Percentiles rank a stretch among this genome's conserved stretches.
These are phyloP conservation scores for Athene noctua DNA, from an alignment of 2,113 vertebrate genomes.

Conservation along the genomic window DNA sequence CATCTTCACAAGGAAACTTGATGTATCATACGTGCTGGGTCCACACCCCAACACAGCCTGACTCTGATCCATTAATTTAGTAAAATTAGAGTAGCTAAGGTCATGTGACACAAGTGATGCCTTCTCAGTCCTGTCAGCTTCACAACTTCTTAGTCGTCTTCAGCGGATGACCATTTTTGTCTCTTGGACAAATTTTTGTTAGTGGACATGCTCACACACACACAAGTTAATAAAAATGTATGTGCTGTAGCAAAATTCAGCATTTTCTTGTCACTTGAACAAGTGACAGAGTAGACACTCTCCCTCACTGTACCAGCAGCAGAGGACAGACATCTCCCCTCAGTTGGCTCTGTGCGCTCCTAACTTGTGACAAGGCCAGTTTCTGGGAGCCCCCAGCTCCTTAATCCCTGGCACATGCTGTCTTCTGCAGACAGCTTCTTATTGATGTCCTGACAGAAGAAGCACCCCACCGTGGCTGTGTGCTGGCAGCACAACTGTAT, in stretches of 20 bases:
- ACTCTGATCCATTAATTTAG: not conserved
- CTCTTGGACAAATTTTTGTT: not conserved
- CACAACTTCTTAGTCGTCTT: not conserved
- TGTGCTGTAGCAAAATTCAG: not conserved
- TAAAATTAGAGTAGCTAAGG: not conserved
- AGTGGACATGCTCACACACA: not conserved
- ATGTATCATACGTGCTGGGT: not conserved
- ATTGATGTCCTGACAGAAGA: not conserved
- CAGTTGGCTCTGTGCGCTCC: not conserved
- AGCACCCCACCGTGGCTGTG: not conserved
- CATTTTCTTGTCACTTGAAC: not conserved
- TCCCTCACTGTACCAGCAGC: rapidly evolving
- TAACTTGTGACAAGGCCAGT: not conserved
- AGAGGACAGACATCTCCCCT: not conserved
- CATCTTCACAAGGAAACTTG: not conserved
- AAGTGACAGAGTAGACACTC: not conserved
- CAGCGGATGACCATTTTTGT: not conserved
- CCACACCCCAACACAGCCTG: not conserved
- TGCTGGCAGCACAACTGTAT: not conserved
- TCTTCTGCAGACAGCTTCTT: not conserved
- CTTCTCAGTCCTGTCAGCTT: not conserved
- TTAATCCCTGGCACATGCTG: rapidly evolving
- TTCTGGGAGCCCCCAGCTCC: not conserved
- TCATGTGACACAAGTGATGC: not conserved
- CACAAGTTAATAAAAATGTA: not conserved